These are phyloP conservation scores for Aspidapion aeneum DNA, from an alignment of 2,888 invertebrate species.

Conservation along the genomic window DNA sequence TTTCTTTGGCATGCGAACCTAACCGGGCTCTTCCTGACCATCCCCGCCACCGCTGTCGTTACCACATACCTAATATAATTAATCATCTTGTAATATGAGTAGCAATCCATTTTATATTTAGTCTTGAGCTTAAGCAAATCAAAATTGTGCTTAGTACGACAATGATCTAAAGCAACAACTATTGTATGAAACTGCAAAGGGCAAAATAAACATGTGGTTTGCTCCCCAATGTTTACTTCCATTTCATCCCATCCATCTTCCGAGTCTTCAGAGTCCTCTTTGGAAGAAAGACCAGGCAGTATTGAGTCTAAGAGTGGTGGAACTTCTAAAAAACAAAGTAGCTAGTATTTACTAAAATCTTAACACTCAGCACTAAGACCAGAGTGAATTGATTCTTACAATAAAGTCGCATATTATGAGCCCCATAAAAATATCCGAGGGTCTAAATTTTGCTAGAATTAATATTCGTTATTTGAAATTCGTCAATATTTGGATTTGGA, in stretches of 20 bases:
- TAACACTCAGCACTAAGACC: too few species aligned
- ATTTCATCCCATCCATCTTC: slow-evolving; percentile 58
- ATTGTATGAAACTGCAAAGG: slow-evolving; percentile 56
- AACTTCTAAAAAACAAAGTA: background rate
- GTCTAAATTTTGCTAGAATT: too few species aligned
- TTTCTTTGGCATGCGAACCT: too few species aligned
- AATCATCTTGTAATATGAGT: slow-evolving; percentile 76
- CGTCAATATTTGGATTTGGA: too few species aligned
- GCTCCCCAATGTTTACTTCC: slow-evolving; percentile 48
- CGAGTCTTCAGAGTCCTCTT: slow-evolving; percentile 48
- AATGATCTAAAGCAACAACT: slow-evolving; percentile 64
- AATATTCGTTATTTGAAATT: too few species aligned
- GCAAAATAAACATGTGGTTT: slow-evolving; percentile 72
- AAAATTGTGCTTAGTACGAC: slow-evolving; percentile 62
- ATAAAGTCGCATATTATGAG: too few species aligned
- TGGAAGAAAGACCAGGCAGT: background rate
- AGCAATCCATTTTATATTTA: slow-evolving; percentile 75
- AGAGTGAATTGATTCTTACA: too few species aligned
- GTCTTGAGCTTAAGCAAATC: slow-evolving; percentile 61
- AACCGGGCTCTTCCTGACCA: too few species aligned
- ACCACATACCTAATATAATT: slow-evolving; percentile 68
- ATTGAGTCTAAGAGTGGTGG: background rate
- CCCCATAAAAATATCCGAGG: too few species aligned
- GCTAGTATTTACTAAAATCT: too few species aligned
- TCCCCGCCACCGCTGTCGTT: too few species aligned